Evolutionary conservation across 2,888 invertebrate species (phyloP).

Genomic region (Pammene fasciana): DNA sequence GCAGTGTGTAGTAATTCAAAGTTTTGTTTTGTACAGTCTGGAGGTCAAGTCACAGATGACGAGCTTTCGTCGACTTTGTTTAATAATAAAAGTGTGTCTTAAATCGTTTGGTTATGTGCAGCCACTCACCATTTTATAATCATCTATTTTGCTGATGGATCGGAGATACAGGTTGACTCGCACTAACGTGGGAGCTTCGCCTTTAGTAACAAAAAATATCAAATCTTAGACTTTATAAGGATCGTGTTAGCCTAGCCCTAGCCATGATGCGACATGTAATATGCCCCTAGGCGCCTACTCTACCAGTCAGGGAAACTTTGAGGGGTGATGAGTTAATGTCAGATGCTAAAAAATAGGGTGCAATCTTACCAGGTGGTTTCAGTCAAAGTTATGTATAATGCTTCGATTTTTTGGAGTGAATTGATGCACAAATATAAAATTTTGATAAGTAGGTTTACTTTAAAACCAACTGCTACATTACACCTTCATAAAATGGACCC

Average conservation of each 20-base stretch:
- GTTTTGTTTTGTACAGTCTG: not conserved
- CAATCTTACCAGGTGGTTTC: slow-evolving; percentile 40
- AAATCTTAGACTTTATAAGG: slow-evolving; percentile 38
- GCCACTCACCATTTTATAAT: slow-evolving; percentile 98
- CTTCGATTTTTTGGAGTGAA: not conserved
- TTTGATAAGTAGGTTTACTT: slow-evolving; percentile 4
- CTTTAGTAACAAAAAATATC: slow-evolving; percentile 80
- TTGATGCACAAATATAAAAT: not conserved
- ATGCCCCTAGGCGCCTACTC: slow-evolving; percentile 49
- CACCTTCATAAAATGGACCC: slow-evolving; percentile 30
- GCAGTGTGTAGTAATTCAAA: not conserved
- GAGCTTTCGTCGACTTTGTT: slow-evolving; percentile 58
- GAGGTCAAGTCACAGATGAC: not conserved
- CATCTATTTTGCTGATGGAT: slow-evolving; percentile 99
- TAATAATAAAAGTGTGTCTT: slow-evolving; percentile 69
- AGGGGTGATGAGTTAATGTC: slow-evolving; percentile 65
- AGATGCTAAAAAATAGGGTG: slow-evolving; percentile 57
- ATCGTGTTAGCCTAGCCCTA: slow-evolving; percentile 27
- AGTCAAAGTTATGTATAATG: slow-evolving; percentile 4
- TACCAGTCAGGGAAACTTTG: slow-evolving; percentile 30
- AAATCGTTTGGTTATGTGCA: slow-evolving; percentile 59
- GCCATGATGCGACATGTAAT: slow-evolving; percentile 37
- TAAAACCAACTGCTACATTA: slow-evolving; percentile 36
- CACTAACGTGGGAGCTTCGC: slow-evolving; percentile 93
- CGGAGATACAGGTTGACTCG: slow-evolving; percentile 97